Evolutionary conservation across 2,888 invertebrate genomes (phyloP), one percentile per base, ranked within the genome.

Genomic region (Tinea trinotella): DNA sequence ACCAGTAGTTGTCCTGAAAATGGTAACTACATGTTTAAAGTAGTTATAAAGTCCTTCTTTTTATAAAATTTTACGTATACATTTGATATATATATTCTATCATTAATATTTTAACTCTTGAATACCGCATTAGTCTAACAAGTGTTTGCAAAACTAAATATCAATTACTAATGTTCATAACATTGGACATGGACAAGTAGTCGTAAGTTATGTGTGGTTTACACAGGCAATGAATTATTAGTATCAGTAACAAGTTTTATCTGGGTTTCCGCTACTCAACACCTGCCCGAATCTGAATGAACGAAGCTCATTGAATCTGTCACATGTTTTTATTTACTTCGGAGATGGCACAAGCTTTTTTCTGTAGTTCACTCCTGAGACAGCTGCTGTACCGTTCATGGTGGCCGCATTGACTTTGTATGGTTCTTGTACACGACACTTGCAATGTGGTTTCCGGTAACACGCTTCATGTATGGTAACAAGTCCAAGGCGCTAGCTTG

Each of bases 321-420:
- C 50, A 24, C 50, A 24, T 50, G 50, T 50, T 50, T 50, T 50
- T 50, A 18, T 50, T 24, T 50, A 24, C 50, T 24, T 24, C n/a
- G 5, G 24, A 24, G 24, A 10, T 7, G 24, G 20, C 6, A 6
- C n/a, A n/a, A 20, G 3, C 4, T 48, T 50, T 50, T 50, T 46
- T 46, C 46, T 46, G 46, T 19, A 24, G 5, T 24, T 24, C 50
- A 50, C 50, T 24, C 24, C 13, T 24, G 24, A 50, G 50, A 50
- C 50, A 24, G 50, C 50, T 24, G 50, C 50, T 50, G 20, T 50
- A 50, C 50, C 50, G 50, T 50, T 50, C 24, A 15, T 5, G 13
- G 24, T 50, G 50, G 50, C 50, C 50, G 50, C 50, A 18, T 50
- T 50, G 50, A 22, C 50, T 50, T 24, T 18, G 50, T 50, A 50